Evolutionary conservation across 1,140 invertebrate genomes (phyloP).

Genomic region (Choristoneura fumiferana): DNA sequence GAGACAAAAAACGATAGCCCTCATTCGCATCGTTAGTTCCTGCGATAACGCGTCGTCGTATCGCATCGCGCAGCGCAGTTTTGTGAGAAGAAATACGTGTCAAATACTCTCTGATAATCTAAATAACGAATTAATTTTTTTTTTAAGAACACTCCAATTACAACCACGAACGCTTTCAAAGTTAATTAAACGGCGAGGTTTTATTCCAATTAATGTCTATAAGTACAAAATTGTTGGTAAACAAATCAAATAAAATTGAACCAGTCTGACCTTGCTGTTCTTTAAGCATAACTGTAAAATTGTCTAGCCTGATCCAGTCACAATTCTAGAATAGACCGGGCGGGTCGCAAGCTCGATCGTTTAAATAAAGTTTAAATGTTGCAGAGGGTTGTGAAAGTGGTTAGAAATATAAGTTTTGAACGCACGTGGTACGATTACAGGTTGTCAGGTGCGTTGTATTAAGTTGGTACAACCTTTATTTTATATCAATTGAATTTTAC

Average conservation of each 20-base stretch:
- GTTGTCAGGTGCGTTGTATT: slow-evolving; percentile 18
- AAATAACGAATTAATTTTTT: too few relatives aligned
- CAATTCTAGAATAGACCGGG: neutral
- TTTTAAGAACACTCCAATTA: too few relatives aligned
- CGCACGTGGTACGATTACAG: slow-evolving; percentile 15
- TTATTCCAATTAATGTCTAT: too few relatives aligned
- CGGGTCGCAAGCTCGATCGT: neutral
- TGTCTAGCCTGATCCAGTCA: neutral
- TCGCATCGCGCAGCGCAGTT: too few relatives aligned
- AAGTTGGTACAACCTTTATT: neutral
- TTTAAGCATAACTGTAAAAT: neutral
- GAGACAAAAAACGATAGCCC: too few relatives aligned
- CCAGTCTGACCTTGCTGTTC: neutral
- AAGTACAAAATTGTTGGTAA: neutral
- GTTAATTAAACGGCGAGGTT: too few relatives aligned
- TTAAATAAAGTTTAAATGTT: slow-evolving; percentile 3
- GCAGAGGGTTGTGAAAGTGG: neutral
- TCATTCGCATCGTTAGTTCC: too few relatives aligned
- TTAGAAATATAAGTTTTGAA: slow-evolving; percentile 12
- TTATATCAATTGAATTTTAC: too few relatives aligned
- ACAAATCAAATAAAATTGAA: neutral
- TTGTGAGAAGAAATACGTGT: too few relatives aligned
- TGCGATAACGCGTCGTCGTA: too few relatives aligned
- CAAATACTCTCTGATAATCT: too few relatives aligned
- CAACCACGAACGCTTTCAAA: too few relatives aligned